phyloP scores from a whole-genome alignment of 1,140 invertebrate genomes.

The Polypedilum pembai region DNA sequence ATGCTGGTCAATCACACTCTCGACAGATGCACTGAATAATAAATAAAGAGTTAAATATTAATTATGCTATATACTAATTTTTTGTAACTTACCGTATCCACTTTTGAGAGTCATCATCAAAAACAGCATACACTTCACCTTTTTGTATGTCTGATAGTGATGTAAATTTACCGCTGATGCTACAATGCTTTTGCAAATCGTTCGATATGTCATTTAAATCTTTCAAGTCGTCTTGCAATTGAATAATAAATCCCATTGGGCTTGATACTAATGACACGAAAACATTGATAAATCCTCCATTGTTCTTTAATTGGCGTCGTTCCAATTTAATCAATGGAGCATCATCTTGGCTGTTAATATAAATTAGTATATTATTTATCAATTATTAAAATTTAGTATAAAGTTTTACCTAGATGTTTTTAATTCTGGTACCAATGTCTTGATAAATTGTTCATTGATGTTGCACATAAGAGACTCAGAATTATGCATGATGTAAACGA shows the following conservation, averaged over 20 bases:
- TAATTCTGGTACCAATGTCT: not conserved
- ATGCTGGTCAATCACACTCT: not conserved
- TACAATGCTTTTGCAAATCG: not conserved
- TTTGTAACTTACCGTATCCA: not conserved
- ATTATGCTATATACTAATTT: not conserved
- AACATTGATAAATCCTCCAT: not conserved
- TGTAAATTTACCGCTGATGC: not conserved
- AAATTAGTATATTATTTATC: not conserved
- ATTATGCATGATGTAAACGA: not conserved
- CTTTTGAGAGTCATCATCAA: not conserved
- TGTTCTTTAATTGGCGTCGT: slow-evolving; percentile 11
- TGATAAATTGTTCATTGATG: not conserved
- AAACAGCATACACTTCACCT: slow-evolving; percentile 3
- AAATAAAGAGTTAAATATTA: not conserved
- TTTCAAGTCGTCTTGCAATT: not conserved
- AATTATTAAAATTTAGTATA: not conserved
- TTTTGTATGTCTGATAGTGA: slow-evolving; percentile 3
- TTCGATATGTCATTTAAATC: not conserved
- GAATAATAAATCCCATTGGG: not conserved
- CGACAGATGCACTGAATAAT: not conserved
- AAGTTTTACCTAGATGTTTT: not conserved
- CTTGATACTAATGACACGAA: not conserved
- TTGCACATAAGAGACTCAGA: not conserved
- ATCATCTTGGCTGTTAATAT: not conserved
- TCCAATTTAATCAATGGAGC: slow-evolving; percentile 2